Conservation (phyloP, 2,113 vertebrate species). For the Psittacara wagleri region DNA sequence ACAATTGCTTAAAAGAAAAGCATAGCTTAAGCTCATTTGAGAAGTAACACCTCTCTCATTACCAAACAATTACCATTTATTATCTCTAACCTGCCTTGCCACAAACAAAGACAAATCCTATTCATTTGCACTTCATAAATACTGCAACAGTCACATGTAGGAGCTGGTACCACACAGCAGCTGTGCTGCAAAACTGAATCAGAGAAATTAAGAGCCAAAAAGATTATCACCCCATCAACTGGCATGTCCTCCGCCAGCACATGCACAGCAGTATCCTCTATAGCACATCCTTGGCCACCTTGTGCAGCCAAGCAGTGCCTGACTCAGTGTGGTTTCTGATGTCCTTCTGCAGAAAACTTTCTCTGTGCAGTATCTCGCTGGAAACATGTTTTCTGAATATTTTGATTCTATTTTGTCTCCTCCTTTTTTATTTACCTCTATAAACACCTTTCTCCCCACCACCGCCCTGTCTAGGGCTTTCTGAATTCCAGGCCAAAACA, state of each 20-base stretch:
- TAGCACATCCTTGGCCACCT: not conserved
- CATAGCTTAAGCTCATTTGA: not conserved
- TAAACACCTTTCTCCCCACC: not conserved
- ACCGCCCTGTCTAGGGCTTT: not conserved
- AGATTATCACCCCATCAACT: conserved; percentile 34
- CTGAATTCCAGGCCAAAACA: not conserved
- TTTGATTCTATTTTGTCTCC: not conserved
- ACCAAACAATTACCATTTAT: not conserved
- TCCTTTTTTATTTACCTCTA: not conserved
- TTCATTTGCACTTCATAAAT: conserved; percentile 23
- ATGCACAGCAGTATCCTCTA: not conserved
- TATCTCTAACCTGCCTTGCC: not conserved
- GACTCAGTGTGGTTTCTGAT: not conserved
- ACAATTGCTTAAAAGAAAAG: not conserved
- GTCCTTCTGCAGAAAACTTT: not conserved
- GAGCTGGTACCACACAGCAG: conserved; percentile 64
- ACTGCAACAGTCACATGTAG: not conserved
- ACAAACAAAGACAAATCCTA: not conserved
- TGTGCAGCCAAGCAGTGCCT: not conserved
- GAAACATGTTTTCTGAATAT: not conserved
- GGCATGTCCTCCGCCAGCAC: conserved; percentile 10
- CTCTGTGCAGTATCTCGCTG: rapidly evolving
- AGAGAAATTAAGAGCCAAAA: conserved; percentile 22
- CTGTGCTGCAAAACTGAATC: conserved; percentile 68
- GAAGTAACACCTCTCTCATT: not conserved